Evolutionary conservation across 1,140 invertebrate genomes (phyloP).

Genomic region (Stenopsyche tienmushanensis): DNA sequence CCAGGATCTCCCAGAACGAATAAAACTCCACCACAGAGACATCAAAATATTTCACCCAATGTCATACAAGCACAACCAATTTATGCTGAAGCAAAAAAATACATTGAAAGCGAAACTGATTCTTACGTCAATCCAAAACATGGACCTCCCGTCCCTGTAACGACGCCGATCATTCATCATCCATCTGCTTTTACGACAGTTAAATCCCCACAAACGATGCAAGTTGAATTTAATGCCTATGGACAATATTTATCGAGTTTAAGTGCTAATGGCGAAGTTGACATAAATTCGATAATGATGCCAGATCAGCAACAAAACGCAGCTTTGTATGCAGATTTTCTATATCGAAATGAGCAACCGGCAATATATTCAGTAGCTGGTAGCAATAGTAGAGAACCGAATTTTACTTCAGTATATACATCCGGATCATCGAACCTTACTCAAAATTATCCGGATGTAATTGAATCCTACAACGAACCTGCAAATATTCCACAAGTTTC

Average conservation of each 20-base stretch:
- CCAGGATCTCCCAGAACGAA: conserved; percentile 67
- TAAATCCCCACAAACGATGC: conserved; percentile 50
- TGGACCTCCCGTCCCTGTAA: conserved; percentile 45
- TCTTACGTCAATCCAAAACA: conserved; percentile 46
- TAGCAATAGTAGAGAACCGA: conserved; percentile 62
- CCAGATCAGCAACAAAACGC: conserved; percentile 30
- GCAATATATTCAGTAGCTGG: conserved; percentile 75
- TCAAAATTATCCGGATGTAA: conserved; percentile 66
- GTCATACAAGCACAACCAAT: neutral
- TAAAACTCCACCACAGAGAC: conserved; percentile 44
- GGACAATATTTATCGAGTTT: conserved; percentile 56
- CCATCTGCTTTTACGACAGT: conserved; percentile 54
- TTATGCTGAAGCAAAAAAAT: conserved; percentile 35
- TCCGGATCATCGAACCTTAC: conserved; percentile 61
- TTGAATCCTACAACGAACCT: conserved; percentile 65
- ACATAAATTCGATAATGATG: conserved; percentile 44
- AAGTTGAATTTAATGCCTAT: conserved; percentile 46
- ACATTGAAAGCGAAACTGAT: conserved; percentile 34
- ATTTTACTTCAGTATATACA: conserved; percentile 70
- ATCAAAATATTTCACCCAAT: conserved; percentile 27
- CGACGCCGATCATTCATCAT: conserved; percentile 52
- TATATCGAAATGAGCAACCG: conserved; percentile 63
- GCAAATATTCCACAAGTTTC: conserved; percentile 51
- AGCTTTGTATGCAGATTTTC: conserved; percentile 51
- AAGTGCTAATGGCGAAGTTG: conserved; percentile 51